Evolutionary conservation across 2,113 vertebrate species (phyloP), one percentile per base, ranked within the genome.

Genomic region (Crypturellus undulatus): DNA sequence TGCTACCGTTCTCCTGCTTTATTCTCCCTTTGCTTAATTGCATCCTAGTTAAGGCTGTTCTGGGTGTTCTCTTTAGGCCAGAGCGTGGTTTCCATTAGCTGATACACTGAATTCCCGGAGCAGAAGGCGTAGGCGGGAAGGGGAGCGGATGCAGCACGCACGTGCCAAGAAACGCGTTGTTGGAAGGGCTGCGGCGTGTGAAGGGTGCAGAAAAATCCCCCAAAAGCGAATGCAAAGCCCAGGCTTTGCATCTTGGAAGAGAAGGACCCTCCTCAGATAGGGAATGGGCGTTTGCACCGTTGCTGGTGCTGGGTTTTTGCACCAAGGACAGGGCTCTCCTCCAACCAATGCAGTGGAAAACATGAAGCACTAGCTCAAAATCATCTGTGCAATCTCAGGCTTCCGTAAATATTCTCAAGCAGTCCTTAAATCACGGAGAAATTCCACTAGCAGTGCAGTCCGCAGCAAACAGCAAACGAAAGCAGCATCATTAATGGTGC

Each of bases 401-500:
- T 81, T 75, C 72, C 58, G 65, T 75, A 95, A 90, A 86, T 90
- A 65, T 38, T 95, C 79, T 88, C 69, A 69, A 92, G 40, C 56
- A 87, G 83, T 32, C 2, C 1, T 72, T 92, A 89, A 93, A 91
- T 87, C 90, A 63, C 67, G 38, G 45, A 87, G 93, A 94, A 92
- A 76, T 93, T 95, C 69, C 73, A 84, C 13, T 25, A 89, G 21
- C 36, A 56, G 89, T 89, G 18, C 69, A 40, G 42, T 91, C 81
- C 69, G 14, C 45, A 92, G 91, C 64, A 91, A 93, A 95, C 94
- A 85, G n/a, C 76, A 96, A 96, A 94, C 19, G 90, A 92, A 85
- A 79, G 58, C 92, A 71, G n/a, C 89, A 87, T 93, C 84, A 96
- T 95, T 97, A 96, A 92, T 88, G 87, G 79, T 79, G 63, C 87